phyloP scores from a whole-genome alignment of 2,888 invertebrate genomes.

The Aricia artaxerxes region DNA sequence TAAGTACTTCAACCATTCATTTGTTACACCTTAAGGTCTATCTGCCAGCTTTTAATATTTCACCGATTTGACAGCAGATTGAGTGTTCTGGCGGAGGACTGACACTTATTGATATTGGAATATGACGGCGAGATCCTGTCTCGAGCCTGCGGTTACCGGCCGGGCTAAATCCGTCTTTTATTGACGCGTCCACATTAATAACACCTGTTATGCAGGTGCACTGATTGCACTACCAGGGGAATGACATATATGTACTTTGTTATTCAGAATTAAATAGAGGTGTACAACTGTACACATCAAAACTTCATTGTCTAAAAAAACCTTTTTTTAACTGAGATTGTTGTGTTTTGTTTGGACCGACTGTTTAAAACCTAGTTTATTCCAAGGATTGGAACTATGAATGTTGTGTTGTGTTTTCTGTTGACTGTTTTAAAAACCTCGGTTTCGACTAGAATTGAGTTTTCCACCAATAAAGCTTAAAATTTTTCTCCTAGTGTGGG shows the following conservation, averaged over 20 bases:
- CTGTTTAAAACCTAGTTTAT: too few species aligned
- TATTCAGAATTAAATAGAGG: not conserved
- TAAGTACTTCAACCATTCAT: not conserved
- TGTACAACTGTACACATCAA: not conserved
- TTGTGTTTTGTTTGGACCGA: too few species aligned
- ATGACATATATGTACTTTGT: not conserved
- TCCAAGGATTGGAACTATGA: too few species aligned
- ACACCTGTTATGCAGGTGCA: slow-evolving; percentile 21
- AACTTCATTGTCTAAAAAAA: too few species aligned
- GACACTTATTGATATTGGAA: slow-evolving; percentile 6
- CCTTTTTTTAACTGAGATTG: too few species aligned
- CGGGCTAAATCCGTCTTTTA: not conserved
- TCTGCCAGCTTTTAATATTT: not conserved
- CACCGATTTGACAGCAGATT: slow-evolving; percentile 7
- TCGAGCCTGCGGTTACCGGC: not conserved
- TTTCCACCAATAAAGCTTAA: too few species aligned
- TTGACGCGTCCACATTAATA: not conserved
- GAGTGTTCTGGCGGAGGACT: slow-evolving; percentile 11
- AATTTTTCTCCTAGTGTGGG: too few species aligned
- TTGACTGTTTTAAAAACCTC: too few species aligned
- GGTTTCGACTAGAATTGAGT: too few species aligned
- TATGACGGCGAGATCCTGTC: slow-evolving; percentile 2
- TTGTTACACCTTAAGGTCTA: not conserved
- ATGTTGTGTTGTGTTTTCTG: too few species aligned
- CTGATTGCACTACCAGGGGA: slow-evolving; percentile 12